These are phyloP conservation scores for Spodoptera exigua DNA, from an alignment of 2,888 invertebrate genomes.

Conservation along the genomic window DNA sequence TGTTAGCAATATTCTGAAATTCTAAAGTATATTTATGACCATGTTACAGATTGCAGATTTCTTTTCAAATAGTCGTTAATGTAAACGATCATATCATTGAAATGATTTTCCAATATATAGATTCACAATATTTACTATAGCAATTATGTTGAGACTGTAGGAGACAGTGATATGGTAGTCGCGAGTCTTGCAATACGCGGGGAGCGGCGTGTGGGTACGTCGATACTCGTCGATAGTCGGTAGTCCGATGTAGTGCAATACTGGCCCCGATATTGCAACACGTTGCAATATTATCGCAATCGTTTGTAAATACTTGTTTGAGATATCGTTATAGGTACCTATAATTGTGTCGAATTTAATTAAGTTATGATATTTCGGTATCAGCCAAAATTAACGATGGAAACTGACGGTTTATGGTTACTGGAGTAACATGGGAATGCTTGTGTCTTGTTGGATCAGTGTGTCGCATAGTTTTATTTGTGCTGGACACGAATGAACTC, in stretches of 20 bases:
- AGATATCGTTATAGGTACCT: constrained; percentile 52
- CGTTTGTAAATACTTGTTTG: constrained; percentile 60
- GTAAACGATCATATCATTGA: constrained; percentile 53
- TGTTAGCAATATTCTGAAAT: constrained; percentile 60
- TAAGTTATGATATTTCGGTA: constrained; percentile 59
- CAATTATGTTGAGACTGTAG: constrained; percentile 35
- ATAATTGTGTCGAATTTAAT: constrained; percentile 59
- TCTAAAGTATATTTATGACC: constrained; percentile 40
- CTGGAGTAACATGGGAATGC: constrained; percentile 30
- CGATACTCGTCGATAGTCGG: constrained; percentile 5
- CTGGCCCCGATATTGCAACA: constrained; percentile 29
- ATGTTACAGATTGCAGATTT: constrained; percentile 39
- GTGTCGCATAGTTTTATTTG: constrained; percentile 47
- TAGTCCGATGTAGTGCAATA: constrained; percentile 22
- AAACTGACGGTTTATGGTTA: constrained; percentile 29
- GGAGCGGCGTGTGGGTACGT: constrained; percentile 11
- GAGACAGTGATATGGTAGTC: constrained; percentile 29
- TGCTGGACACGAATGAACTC: constrained; percentile 57
- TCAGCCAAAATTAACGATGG: constrained; percentile 57
- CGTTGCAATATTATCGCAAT: constrained; percentile 50
- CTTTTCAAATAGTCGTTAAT: constrained; percentile 45
- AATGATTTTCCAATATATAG: constrained; percentile 37
- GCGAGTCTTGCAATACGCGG: constrained; percentile 30
- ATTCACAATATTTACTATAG: constrained; percentile 43
- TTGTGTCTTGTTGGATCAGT: constrained; percentile 24